Conservation (phyloP, 2,888 invertebrate genomes). For the Phyto melanocephala region DNA sequence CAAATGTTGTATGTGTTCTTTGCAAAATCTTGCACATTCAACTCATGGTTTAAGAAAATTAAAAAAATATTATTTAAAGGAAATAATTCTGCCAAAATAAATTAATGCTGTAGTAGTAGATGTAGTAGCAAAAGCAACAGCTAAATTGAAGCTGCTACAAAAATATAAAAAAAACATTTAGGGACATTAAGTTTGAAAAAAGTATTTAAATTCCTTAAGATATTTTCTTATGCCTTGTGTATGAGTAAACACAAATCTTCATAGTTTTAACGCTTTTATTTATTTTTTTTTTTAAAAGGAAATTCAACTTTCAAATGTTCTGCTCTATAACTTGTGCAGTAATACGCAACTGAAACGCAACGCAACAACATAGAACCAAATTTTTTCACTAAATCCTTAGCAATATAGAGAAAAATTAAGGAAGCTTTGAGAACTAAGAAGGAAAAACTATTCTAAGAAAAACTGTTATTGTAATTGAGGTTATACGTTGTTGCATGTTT, state of each 20-base stretch:
- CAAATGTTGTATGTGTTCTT: not conserved
- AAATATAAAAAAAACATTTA: slow-evolving; percentile 30
- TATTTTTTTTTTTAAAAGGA: slow-evolving; percentile 9
- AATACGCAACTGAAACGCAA: not conserved
- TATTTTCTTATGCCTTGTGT: too few relatives aligned
- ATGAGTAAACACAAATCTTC: too few relatives aligned
- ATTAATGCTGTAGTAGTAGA: slow-evolving; percentile 19
- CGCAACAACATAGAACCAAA: not conserved
- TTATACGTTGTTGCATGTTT: not conserved
- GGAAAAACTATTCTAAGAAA: slow-evolving; percentile 19
- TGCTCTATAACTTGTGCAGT: not conserved
- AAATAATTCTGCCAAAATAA: slow-evolving; percentile 17
- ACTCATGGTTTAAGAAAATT: slow-evolving; percentile 5
- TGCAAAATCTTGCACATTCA: slow-evolving; percentile 16
- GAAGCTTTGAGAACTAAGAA: slow-evolving; percentile 10
- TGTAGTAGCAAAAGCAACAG: slow-evolving; percentile 1
- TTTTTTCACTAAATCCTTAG: not conserved
- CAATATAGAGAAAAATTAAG: not conserved
- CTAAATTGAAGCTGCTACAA: slow-evolving; percentile 11
- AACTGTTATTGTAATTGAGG: slow-evolving; percentile 5
- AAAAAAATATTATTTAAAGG: not conserved
- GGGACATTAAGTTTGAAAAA: slow-evolving; percentile 29
- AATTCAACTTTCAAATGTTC: slow-evolving; percentile 16
- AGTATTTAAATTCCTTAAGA: slow-evolving; percentile 7
- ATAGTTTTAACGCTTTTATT: slow-evolving; percentile 5